A percentile compares a stretch with the other conserved stretches of the same genome.
Conservation (phyloP, 53 echinoderm and acorn worm species). For the Patiria pectinifera region DNA sequence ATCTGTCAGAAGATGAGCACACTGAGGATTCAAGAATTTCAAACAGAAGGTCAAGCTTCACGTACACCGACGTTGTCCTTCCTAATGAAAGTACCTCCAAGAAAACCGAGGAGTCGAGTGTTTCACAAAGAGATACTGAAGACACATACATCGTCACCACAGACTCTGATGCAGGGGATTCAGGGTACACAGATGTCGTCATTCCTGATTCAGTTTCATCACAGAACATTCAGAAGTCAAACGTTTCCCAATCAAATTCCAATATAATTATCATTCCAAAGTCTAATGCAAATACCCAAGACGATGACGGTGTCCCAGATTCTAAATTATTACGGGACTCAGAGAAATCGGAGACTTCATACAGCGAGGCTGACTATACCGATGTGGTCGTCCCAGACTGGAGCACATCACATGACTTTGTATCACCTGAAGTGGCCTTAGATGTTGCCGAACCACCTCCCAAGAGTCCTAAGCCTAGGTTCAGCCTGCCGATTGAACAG, state of each 20-base stretch:
- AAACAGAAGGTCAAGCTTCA: conserved; percentile 5
- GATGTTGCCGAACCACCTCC: not conserved
- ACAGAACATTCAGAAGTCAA: conserved; percentile 3
- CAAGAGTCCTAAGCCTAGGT: not conserved
- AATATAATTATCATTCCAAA: not conserved
- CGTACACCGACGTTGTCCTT: conserved; percentile 34
- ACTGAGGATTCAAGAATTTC: not conserved
- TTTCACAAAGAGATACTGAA: not conserved
- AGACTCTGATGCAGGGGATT: conserved; percentile 1
- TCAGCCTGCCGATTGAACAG: conserved; percentile 1
- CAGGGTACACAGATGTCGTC: conserved; percentile 32
- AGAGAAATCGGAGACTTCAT: not conserved
- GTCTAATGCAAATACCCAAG: not conserved
- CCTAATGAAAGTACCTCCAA: not conserved
- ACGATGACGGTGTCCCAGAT: not conserved
- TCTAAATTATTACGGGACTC: not conserved
- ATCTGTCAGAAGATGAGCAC: conserved; percentile 26
- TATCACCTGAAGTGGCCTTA: conserved; percentile 40
- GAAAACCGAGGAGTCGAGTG: not conserved
- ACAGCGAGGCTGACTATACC: conserved; percentile 1
- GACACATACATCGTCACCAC: not conserved
- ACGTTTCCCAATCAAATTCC: not conserved
- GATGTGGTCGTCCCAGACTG: conserved; percentile 1
- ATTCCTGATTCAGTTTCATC: conserved; percentile 24
- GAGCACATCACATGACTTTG: not conserved